Percentiles rank a stretch among this genome's conserved stretches.
Conservation (phyloP, 37 sponge, comb jelly and placozoan genomes). For the Halisarca cf. caerulea region DNA sequence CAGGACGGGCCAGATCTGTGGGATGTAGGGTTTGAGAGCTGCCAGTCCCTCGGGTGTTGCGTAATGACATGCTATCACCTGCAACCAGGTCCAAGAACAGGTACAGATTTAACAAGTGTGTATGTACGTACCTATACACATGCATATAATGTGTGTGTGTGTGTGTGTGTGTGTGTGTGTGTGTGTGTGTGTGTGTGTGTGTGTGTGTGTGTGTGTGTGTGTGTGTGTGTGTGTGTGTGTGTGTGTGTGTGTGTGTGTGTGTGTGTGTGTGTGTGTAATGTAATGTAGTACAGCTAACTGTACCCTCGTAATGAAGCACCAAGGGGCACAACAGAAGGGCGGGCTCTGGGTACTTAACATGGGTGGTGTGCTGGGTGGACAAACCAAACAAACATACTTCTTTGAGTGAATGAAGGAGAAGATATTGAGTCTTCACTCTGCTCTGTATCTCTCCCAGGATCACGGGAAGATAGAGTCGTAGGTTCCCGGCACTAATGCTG, state of each 20-base stretch:
- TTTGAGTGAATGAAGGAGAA: constrained; percentile 95
- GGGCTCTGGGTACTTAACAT: not conserved
- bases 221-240: too few species aligned
- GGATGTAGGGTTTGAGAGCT: constrained; percentile 62
- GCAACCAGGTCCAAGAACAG: too few species aligned
- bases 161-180: too few species aligned
- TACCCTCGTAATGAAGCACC: not conserved
- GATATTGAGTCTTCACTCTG: constrained; percentile 86
- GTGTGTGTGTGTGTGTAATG: not conserved
- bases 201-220: too few species aligned
- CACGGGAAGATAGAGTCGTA: constrained; percentile 85
- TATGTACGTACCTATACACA: too few species aligned
- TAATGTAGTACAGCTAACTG: not conserved
- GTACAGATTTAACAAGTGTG: too few species aligned
- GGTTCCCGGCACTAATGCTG: constrained; percentile 92
- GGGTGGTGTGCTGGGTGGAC: not conserved
- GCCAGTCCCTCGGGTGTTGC: constrained; percentile 55
- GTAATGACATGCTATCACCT: constrained; percentile 61
- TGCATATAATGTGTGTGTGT: too few species aligned
- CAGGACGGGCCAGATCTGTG: constrained; percentile 81
- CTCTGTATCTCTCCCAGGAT: constrained; percentile 87
- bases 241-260: too few species aligned
- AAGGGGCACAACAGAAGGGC: not conserved
- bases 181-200: too few species aligned
- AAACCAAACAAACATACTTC: too few species aligned